Evolutionary conservation across 2,113 vertebrate species (phyloP).

Genomic region (Saguinus midas): DNA sequence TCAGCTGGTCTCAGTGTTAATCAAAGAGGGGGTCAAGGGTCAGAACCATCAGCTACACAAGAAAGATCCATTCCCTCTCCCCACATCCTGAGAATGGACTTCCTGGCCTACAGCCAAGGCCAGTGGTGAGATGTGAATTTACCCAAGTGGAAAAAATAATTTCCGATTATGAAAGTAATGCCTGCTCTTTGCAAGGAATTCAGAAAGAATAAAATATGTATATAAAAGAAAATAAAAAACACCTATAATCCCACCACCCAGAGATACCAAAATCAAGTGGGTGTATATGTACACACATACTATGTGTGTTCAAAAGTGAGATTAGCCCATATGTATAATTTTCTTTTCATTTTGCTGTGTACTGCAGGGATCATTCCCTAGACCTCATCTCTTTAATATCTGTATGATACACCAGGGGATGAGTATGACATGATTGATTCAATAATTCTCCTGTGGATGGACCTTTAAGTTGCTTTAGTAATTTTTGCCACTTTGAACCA

Average conservation of each 20-base stretch:
- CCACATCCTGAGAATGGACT: slow-evolving; percentile 26
- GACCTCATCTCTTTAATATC: background rate
- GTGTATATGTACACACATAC: fast-evolving
- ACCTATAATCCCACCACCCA: background rate
- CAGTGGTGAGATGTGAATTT: slow-evolving; percentile 11
- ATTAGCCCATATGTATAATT: background rate
- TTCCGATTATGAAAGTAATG: slow-evolving; percentile 41
- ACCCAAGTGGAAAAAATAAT: background rate
- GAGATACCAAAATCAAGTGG: background rate
- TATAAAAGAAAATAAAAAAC: slow-evolving; percentile 1
- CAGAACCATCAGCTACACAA: background rate
- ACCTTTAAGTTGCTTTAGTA: background rate
- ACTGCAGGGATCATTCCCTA: background rate
- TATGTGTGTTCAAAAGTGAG: background rate
- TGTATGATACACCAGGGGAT: background rate
- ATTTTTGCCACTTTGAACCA: background rate
- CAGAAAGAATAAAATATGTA: background rate
- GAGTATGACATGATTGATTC: background rate
- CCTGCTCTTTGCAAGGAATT: background rate
- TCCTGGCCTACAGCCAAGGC: slow-evolving; percentile 16
- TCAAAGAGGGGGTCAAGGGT: slow-evolving; percentile 35
- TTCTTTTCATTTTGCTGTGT: background rate
- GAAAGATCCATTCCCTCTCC: slow-evolving; percentile 1
- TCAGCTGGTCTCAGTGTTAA: slow-evolving; percentile 48
- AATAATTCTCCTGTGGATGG: background rate